Percentiles rank a stretch among this genome's conserved stretches.
These are phyloP conservation scores for Scotopteryx bipunctaria DNA, from an alignment of 2,888 invertebrate genomes.

Conservation along the genomic window DNA sequence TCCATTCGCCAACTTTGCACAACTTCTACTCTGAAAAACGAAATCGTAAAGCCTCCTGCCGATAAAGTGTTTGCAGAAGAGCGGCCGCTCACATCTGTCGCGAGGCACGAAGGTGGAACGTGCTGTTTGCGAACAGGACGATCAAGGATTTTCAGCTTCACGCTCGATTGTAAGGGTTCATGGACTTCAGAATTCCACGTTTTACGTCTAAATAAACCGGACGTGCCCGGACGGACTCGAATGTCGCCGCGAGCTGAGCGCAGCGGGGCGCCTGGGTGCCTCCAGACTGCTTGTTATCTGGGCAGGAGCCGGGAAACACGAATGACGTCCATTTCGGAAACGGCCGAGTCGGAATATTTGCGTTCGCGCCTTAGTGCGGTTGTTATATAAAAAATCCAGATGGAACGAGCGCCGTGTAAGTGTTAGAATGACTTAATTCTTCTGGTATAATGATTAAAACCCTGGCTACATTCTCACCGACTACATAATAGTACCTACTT, in stretches of 20 bases:
- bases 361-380: not conserved
- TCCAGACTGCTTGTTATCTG: not conserved
- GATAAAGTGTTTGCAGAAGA: too few relatives aligned
- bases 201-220: slow-evolving; percentile 39
- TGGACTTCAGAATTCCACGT: slow-evolving; percentile 36
- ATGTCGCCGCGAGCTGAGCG: slow-evolving; percentile 33
- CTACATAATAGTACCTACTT: too few relatives aligned
- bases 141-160: slow-evolving; percentile 36
- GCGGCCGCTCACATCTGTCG: slow-evolving; percentile 30
- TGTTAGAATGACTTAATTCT: too few relatives aligned
- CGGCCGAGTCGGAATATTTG: not conserved
- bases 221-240: slow-evolving; percentile 25
- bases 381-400: too few relatives aligned
- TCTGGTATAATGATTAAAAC: too few relatives aligned
- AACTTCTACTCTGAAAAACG: slow-evolving; percentile 15
- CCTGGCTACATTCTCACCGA: too few relatives aligned
- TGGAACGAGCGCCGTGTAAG: too few relatives aligned
- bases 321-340: not conserved
- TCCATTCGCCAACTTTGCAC: slow-evolving; percentile 11
- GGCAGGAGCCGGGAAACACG: not conserved
- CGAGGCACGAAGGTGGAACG: slow-evolving; percentile 19
- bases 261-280: slow-evolving; percentile 5
- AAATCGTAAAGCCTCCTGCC: not conserved
- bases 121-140: slow-evolving; percentile 38
- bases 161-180: slow-evolving; percentile 37